A percentile compares a stretch with the other conserved stretches of the same genome.
These are phyloP conservation scores for Acestrorhynchus altus DNA, from an alignment of 2,797 vertebrate genomes.

Conservation along the genomic window DNA sequence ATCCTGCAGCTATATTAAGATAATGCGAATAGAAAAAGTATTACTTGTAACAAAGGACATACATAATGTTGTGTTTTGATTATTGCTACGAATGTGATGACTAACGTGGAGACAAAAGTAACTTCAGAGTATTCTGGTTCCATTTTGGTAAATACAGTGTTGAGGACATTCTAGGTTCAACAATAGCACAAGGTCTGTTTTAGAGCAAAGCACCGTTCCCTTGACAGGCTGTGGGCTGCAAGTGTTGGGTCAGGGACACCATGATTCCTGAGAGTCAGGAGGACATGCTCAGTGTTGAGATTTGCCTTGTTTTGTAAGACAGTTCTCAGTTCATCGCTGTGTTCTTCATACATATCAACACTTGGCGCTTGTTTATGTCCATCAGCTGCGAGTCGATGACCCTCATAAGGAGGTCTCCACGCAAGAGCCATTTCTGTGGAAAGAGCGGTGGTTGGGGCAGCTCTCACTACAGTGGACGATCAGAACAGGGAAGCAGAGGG, in stretches of 20 bases:
- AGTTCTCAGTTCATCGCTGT: not conserved
- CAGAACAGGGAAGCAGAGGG: constrained; percentile 93
- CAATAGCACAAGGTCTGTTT: constrained; percentile 17
- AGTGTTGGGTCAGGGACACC: constrained; percentile 21
- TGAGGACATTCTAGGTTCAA: constrained; percentile 40
- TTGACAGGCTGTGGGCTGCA: constrained; percentile 31
- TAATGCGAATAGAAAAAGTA: constrained; percentile 35
- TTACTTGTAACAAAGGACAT: constrained; percentile 45
- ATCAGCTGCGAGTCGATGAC: not conserved
- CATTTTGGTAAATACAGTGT: constrained; percentile 38
- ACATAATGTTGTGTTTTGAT: constrained; percentile 41
- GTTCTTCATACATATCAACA: not conserved
- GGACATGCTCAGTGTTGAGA: constrained; percentile 26
- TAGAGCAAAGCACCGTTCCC: constrained; percentile 40
- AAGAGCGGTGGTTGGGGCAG: constrained; percentile 93
- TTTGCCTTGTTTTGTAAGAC: not conserved
- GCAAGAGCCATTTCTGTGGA: constrained; percentile 93
- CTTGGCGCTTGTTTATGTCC: not conserved
- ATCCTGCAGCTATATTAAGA: constrained; percentile 21
- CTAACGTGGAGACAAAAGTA: constrained; percentile 28
- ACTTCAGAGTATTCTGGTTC: constrained; percentile 13
- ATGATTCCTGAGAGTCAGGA: constrained; percentile 57
- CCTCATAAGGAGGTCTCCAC: constrained; percentile 95
- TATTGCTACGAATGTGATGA: constrained; percentile 55
- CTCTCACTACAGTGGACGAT: constrained; percentile 96